These are phyloP conservation scores for Potamilus streckersoni DNA, from an alignment of 1,140 invertebrate species.

Conservation along the genomic window DNA sequence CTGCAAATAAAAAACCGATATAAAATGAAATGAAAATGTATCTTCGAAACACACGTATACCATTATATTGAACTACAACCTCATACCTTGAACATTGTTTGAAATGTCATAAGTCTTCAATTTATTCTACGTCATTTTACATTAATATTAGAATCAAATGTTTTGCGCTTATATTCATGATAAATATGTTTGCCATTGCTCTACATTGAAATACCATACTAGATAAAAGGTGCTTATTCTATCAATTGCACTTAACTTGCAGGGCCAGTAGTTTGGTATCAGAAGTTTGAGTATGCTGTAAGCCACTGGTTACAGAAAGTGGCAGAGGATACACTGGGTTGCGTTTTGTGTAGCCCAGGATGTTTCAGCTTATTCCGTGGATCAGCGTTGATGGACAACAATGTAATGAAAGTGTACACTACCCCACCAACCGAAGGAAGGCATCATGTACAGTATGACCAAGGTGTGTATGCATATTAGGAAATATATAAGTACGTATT, in stretches of 20 bases:
- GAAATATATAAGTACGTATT: neutral
- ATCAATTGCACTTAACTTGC: conserved; percentile 51
- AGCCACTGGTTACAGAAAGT: conserved; percentile 57
- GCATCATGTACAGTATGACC: conserved; percentile 75
- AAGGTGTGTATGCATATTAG: conserved; percentile 59
- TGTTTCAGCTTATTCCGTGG: conserved; percentile 55
- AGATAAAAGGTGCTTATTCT: too few species aligned
- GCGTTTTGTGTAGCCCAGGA: conserved; percentile 52
- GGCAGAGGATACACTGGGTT: conserved; percentile 52
- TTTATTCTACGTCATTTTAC: neutral
- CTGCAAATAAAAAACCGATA: too few species aligned
- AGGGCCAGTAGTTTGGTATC: conserved; percentile 58
- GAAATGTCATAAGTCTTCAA: too few species aligned
- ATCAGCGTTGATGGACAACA: conserved; percentile 52
- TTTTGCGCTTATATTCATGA: too few species aligned
- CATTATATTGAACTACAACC: too few species aligned
- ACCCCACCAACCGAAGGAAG: conserved; percentile 69
- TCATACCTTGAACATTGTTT: too few species aligned
- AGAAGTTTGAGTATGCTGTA: conserved; percentile 57
- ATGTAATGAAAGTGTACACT: conserved; percentile 61
- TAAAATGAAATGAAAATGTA: too few species aligned
- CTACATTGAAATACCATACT: too few species aligned
- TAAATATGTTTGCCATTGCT: neutral
- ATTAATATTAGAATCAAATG: neutral
- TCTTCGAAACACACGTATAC: too few species aligned